Conservation (phyloP, 1,140 invertebrate species). For the Epicauta chinensis region DNA sequence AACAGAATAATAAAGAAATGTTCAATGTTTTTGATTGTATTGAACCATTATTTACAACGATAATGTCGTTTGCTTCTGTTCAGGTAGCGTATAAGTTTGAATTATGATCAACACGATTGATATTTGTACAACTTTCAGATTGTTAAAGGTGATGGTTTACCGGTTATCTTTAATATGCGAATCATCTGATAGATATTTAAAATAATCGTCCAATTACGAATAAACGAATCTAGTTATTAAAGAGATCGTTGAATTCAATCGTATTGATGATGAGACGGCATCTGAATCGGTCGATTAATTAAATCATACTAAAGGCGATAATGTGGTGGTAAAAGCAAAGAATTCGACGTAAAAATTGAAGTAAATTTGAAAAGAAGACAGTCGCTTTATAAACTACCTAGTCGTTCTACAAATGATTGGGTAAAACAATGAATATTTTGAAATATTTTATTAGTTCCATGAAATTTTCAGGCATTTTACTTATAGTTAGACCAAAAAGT, state of each 20-base stretch:
- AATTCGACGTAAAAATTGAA: too few relatives aligned
- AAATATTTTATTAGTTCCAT: too few relatives aligned
- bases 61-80: constrained; percentile 26
- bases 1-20: constrained; percentile 21
- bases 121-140: constrained; percentile 35
- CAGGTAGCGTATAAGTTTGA: constrained; percentile 22
- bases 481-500: too few relatives aligned
- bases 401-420: too few relatives aligned
- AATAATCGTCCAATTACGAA: too few relatives aligned
- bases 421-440: too few relatives aligned
- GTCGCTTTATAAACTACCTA: too few relatives aligned
- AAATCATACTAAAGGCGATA: too few relatives aligned
- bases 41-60: constrained; percentile 20
- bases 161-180: constrained; percentile 45
- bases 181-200: constrained; percentile 38
- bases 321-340: background rate
- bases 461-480: too few relatives aligned
- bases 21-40: constrained; percentile 20
- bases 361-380: too few relatives aligned
- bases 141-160: constrained; percentile 43
- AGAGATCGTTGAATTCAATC: too few relatives aligned
- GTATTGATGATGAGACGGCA: too few relatives aligned
- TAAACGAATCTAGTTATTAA: constrained; percentile 8
- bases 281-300: background rate
- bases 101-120: background rate